Conservation (phyloP, 2,888 invertebrate species). For the Didymodactylos carnosus region DNA sequence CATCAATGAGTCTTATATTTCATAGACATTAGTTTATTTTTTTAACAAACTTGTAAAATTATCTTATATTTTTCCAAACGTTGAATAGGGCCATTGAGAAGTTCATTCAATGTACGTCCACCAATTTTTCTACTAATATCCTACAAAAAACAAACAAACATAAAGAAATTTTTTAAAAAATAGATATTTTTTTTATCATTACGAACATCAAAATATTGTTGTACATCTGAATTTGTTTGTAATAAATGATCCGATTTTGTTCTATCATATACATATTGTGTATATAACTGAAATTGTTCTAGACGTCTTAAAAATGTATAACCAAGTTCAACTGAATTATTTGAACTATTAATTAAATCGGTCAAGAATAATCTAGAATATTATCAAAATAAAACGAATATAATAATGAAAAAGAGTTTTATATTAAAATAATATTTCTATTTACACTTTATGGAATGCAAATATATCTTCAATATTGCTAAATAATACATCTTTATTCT, state of each 20-base stretch:
- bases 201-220: neutral
- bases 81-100: constrained; percentile 9
- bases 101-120: constrained; percentile 2
- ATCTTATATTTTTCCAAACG: constrained; percentile 6
- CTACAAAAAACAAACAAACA: too few species aligned
- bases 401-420: neutral
- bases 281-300: neutral
- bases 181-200: too few species aligned
- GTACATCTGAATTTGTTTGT: neutral
- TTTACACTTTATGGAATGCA: constrained; percentile 15
- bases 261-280: neutral
- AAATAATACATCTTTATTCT: constrained; percentile 10
- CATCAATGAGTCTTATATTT: too few species aligned
- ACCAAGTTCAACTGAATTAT: neutral
- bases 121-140: neutral
- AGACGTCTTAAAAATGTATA: neutral
- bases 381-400: neutral
- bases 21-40: neutral
- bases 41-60: constrained; percentile 9
- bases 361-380: constrained; percentile 4
- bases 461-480: constrained; percentile 13
- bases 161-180: too few species aligned
- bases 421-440: neutral
- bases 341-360: neutral
- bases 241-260: neutral